phyloP scores from a whole-genome alignment of 2,113 vertebrate genomes.

The Solea senegalensis region DNA sequence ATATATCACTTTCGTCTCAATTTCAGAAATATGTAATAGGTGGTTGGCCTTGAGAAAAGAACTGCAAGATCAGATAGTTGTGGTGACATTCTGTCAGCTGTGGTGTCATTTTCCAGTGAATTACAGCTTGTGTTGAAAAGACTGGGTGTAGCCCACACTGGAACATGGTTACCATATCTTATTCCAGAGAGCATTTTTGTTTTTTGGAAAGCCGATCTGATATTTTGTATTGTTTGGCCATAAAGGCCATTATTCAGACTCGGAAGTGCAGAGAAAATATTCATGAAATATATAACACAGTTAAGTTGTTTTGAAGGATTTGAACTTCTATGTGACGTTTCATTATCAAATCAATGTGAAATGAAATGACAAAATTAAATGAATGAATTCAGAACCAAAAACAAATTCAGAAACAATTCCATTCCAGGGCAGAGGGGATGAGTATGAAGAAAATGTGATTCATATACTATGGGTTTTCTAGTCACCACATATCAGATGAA shows the following conservation, averaged over 20 bases:
- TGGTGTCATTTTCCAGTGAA: slow-evolving; percentile 52
- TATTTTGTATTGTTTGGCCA: slow-evolving; percentile 1
- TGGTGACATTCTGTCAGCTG: slow-evolving; percentile 35
- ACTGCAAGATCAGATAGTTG: slow-evolving; percentile 44
- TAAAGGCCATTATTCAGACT: slow-evolving; percentile 9
- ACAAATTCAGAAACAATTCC: too few species aligned
- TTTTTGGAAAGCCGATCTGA: slow-evolving; percentile 36
- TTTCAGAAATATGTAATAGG: slow-evolving; percentile 35
- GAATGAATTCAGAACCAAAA: too few species aligned
- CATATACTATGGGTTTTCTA: too few species aligned
- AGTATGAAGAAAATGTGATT: too few species aligned
- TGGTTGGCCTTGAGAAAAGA: slow-evolving; percentile 24
- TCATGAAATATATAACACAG: not conserved
- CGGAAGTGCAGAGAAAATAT: not conserved
- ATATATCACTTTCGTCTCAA: slow-evolving; percentile 18
- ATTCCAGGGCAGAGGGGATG: too few species aligned
- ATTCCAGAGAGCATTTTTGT: slow-evolving; percentile 42
- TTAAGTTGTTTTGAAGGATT: not conserved
- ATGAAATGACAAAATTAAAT: too few species aligned
- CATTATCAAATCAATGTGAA: too few species aligned
- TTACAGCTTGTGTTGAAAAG: slow-evolving; percentile 45
- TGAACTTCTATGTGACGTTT: too few species aligned
- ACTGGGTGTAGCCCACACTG: slow-evolving; percentile 48
- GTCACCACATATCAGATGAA: too few species aligned
- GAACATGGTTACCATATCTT: slow-evolving; percentile 32